Conservation (phyloP, 2,888 invertebrate genomes). For the Polyommatus iphigenia region DNA sequence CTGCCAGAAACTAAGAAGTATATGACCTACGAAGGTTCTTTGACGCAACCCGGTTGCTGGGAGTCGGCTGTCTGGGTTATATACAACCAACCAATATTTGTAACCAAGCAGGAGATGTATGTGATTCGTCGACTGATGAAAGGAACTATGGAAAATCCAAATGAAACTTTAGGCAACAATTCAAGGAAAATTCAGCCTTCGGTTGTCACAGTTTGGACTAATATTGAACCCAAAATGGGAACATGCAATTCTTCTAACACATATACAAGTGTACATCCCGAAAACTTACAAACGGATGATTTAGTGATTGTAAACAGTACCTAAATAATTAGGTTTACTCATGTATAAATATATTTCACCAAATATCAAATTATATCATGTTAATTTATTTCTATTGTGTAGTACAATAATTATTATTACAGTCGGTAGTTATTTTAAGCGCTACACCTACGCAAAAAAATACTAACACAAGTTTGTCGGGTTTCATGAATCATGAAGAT, state of each 20-base stretch:
- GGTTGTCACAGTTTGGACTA: neutral
- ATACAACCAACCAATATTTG: slow-evolving; percentile 19
- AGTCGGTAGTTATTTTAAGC: no score
- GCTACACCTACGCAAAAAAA: neutral
- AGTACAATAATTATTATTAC: no score
- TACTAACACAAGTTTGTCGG: no score
- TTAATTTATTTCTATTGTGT: neutral
- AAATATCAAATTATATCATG: neutral
- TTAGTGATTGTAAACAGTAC: neutral
- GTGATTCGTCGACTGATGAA: neutral
- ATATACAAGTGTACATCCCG: neutral
- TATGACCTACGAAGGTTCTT: slow-evolving; percentile 10
- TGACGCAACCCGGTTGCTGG: slow-evolving; percentile 20
- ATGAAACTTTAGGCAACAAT: neutral
- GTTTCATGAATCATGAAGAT: no score
- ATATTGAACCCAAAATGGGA: slow-evolving; percentile 9
- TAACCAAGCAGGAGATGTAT: slow-evolving; percentile 13
- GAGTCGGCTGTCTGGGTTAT: slow-evolving; percentile 9
- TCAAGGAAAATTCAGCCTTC: neutral
- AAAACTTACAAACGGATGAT: neutral
- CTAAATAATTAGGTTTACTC: neutral
- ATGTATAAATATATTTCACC: neutral
- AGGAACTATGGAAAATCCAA: slow-evolving; percentile 4
- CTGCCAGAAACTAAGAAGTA: neutral
- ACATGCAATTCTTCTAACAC: neutral